Evolutionary conservation across 2,113 vertebrate species (phyloP).

Genomic region (Hystrix brachyura): DNA sequence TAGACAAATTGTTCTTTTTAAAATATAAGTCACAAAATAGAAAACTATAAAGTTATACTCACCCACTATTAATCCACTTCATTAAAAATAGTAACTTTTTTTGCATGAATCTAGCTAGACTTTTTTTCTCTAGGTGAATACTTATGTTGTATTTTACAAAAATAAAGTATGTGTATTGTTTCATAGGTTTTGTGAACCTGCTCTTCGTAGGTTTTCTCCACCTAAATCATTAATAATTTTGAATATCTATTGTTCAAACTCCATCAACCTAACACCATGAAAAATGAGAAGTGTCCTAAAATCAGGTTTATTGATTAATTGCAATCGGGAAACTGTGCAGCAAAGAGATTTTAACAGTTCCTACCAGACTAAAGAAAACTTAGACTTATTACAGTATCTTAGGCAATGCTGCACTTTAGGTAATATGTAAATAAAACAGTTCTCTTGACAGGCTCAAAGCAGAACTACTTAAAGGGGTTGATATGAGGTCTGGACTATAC

Average conservation of each 20-base stretch:
- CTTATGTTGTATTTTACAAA: neutral
- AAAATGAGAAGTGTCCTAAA: neutral
- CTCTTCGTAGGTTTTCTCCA: neutral
- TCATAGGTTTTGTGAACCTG: neutral
- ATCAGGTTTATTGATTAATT: neutral
- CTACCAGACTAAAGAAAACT: neutral
- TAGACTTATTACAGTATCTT: neutral
- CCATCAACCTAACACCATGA: neutral
- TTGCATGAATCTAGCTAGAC: neutral
- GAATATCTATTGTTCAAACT: neutral
- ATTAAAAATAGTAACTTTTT: neutral
- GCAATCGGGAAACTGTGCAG: neutral
- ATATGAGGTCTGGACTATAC: neutral
- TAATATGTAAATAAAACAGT: neutral
- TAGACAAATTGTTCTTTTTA: neutral
- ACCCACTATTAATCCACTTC: neutral
- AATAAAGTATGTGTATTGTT: neutral
- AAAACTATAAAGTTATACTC: neutral
- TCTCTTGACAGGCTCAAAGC: neutral
- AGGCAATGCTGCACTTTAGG: neutral
- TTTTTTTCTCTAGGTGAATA: neutral
- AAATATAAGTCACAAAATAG: neutral
- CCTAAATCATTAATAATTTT: neutral
- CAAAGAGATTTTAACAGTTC: neutral
- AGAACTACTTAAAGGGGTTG: neutral